phyloP scores from a whole-genome alignment of 2,113 vertebrate species.

The Lanius collurio region DNA sequence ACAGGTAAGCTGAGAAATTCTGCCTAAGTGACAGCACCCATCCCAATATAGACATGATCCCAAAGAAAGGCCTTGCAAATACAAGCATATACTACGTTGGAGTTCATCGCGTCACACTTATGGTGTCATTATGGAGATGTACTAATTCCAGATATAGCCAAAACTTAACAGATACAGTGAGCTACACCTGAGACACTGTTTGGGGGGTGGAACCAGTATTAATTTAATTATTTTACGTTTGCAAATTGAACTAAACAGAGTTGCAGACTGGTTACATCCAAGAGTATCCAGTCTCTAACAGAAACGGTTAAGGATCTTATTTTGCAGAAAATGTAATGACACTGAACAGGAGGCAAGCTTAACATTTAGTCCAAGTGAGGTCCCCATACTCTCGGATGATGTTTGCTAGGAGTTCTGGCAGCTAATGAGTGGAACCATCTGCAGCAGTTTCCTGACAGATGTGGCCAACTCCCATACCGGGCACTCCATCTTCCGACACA shows the following conservation, averaged over 20 bases:
- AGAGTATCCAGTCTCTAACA: background rate
- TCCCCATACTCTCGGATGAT: constrained; percentile 41
- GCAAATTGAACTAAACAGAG: background rate
- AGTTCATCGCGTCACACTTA: background rate
- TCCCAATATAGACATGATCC: background rate
- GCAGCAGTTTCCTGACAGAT: constrained; percentile 64
- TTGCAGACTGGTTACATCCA: background rate
- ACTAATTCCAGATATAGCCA: background rate
- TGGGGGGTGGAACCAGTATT: background rate
- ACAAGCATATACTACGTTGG: too few species aligned
- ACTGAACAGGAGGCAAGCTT: constrained; percentile 69
- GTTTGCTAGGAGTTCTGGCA: constrained; percentile 54
- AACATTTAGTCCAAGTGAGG: constrained; percentile 48
- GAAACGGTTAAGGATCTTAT: background rate
- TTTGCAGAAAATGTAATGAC: constrained; percentile 32
- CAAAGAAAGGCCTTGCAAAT: background rate
- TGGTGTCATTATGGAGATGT: background rate
- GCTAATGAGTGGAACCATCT: constrained; percentile 74
- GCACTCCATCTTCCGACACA: constrained; percentile 30
- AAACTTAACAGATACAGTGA: background rate
- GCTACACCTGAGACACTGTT: background rate
- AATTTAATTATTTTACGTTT: background rate
- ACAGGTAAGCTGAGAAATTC: background rate
- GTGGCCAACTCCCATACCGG: constrained; percentile 14
- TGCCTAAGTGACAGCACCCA: background rate